Conservation (phyloP, 2,113 vertebrate genomes). For the Pongo abelii region DNA sequence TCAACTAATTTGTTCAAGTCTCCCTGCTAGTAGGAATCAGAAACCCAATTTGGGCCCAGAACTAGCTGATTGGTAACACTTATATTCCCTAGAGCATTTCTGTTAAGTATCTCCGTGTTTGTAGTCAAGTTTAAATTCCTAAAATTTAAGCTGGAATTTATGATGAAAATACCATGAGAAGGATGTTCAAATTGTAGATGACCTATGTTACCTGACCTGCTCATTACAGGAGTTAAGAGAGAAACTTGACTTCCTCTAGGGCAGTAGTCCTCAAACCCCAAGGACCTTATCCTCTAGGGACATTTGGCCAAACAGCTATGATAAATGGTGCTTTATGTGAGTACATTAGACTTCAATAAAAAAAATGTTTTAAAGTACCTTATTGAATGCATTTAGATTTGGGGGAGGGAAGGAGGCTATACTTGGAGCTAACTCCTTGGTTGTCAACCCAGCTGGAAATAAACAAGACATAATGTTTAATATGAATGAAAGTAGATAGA, state of each 20-base stretch:
- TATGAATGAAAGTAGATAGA: neutral
- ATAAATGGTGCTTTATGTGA: neutral
- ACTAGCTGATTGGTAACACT: neutral
- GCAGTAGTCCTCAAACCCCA: fast-evolving
- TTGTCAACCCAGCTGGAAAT: neutral
- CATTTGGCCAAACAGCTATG: neutral
- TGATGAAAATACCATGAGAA: neutral
- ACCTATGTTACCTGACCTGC: neutral
- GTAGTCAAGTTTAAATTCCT: neutral
- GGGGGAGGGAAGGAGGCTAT: neutral
- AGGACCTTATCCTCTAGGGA: neutral
- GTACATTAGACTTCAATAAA: neutral
- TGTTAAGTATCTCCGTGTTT: neutral
- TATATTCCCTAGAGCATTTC: neutral
- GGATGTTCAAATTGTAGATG: neutral
- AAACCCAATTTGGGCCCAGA: neutral
- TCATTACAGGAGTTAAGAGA: neutral
- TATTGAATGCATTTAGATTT: neutral
- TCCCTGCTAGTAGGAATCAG: neutral
- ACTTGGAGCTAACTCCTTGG: neutral
- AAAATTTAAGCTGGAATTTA: neutral
- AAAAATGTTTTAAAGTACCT: neutral
- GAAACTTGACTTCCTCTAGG: neutral
- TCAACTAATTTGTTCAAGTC: neutral
- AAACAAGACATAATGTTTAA: neutral